Evolutionary conservation across 2,113 vertebrate species (phyloP).

Genomic region (Indri indri): DNA sequence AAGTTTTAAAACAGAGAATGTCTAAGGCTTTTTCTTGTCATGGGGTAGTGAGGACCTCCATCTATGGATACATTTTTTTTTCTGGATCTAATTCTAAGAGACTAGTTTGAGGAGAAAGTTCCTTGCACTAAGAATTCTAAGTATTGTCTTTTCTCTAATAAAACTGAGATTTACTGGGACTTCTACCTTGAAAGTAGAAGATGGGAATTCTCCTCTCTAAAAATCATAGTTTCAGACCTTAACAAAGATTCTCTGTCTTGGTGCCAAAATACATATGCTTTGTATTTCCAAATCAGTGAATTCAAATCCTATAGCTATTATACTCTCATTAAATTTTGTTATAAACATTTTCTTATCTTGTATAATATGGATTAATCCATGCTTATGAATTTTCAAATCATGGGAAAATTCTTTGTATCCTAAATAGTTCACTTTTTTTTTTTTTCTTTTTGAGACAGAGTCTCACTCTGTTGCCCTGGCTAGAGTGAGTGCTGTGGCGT

Average conservation of each 20-base stretch:
- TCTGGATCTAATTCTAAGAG: not conserved
- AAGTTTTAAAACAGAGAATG: not conserved
- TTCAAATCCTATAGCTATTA: conserved; percentile 21
- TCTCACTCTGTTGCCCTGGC: too few relatives aligned
- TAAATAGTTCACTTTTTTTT: conserved; percentile 33
- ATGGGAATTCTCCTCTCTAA: not conserved
- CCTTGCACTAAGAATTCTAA: not conserved
- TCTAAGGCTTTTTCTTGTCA: not conserved
- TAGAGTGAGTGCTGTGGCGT: too few relatives aligned
- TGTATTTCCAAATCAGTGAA: conserved; percentile 39
- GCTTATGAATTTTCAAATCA: conserved; percentile 65
- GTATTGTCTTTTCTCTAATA: not conserved
- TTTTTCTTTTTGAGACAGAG: too few relatives aligned
- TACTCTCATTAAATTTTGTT: conserved; percentile 40
- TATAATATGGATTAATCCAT: conserved; percentile 51
- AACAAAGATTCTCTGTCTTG: not conserved
- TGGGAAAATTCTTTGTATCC: conserved; percentile 16
- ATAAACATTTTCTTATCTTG: conserved; percentile 40
- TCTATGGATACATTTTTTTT: not conserved
- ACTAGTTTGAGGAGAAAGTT: not conserved
- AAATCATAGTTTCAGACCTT: not conserved
- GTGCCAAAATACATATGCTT: not conserved
- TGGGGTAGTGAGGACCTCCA: not conserved
- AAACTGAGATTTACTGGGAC: not conserved
- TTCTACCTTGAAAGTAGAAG: not conserved